Conservation (phyloP, 2,113 vertebrate genomes). For the Cephalopholis sonnerati region DNA sequence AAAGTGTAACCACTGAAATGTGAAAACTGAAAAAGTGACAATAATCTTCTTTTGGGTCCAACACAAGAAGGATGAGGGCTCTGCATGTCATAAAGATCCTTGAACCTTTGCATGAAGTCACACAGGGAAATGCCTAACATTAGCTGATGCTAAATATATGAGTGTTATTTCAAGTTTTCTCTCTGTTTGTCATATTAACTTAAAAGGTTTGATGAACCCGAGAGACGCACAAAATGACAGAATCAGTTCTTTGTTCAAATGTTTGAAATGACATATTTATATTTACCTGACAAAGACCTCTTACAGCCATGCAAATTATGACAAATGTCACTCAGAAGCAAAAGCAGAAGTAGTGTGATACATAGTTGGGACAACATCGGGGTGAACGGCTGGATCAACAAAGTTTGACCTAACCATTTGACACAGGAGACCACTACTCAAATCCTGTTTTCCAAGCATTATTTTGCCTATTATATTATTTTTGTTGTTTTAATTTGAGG, state of each 20-base stretch:
- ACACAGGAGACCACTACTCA: not conserved
- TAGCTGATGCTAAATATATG: not conserved
- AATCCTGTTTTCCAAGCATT: no score
- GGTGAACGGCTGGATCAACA: slow-evolving; percentile 1
- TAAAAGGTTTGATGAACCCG: not conserved
- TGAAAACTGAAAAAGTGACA: not conserved
- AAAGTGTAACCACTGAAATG: not conserved
- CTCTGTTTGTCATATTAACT: not conserved
- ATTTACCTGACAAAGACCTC: slow-evolving; percentile 22
- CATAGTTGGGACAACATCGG: not conserved
- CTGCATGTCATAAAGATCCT: not conserved
- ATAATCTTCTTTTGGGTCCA: not conserved
- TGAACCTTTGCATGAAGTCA: not conserved
- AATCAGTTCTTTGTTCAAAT: not conserved
- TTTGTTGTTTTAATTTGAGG: no score
- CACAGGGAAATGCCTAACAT: not conserved
- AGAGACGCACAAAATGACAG: not conserved
- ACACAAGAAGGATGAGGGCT: not conserved
- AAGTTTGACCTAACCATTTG: slow-evolving; percentile 6
- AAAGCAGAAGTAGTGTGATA: not conserved
- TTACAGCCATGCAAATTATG: not conserved
- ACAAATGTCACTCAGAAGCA: slow-evolving; percentile 4
- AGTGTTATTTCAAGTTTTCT: not conserved
- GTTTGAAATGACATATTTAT: slow-evolving; percentile 11
- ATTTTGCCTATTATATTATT: no score